Base-by-base conservation (phyloP, 2,888 invertebrate species). In the Pterostichus niger region DNA sequence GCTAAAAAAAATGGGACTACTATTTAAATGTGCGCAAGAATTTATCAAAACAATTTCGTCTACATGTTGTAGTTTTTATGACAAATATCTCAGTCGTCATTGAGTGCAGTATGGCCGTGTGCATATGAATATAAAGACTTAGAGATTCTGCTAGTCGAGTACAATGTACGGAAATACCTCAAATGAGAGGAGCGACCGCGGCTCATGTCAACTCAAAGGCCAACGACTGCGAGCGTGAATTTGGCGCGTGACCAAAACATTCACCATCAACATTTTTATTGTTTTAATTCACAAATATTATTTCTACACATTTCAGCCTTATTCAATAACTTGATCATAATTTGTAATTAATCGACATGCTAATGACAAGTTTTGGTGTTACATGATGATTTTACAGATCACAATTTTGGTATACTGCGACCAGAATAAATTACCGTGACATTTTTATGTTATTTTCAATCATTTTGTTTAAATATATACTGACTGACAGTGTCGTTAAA, bases 151-250 rank as follows among this genome's bases (percentile, higher is more conserved):
- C 44, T 44, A 9, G 40, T 3, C 68, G 68, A 52, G 52, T 52
- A 52, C 40, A 75, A 52, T 52, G 75, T 75, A 75, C 75, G 75
- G 75, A 75, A 75, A 75, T 75, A 75, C 49, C 49, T 11, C 75
- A 40, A 40, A 40, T 40, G 40, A 40, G 40, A 40, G 40, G 40
- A 31, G 68, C 24, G 40, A 59, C 17, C 24, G 46, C 15, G 52
- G 10, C 17, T 52, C 52, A 49, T 52, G 33, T 31, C 75, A 71
- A 71, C 31, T 59, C 5, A 73, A 81, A 81, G 81, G 81, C 81
- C 81, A 81, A 81, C 81, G 81, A 81, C 81, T 81, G 81, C 81
- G 59, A n/a, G 56, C 68, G 61, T 73, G 24, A 13, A 54, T 80
- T 71, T 81, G 81, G 81, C 81, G 15, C 68, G 40, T 2, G 56